These are phyloP conservation scores for Drosophila erecta DNA, from an alignment of 1,140 invertebrate genomes.

Conservation along the genomic window DNA sequence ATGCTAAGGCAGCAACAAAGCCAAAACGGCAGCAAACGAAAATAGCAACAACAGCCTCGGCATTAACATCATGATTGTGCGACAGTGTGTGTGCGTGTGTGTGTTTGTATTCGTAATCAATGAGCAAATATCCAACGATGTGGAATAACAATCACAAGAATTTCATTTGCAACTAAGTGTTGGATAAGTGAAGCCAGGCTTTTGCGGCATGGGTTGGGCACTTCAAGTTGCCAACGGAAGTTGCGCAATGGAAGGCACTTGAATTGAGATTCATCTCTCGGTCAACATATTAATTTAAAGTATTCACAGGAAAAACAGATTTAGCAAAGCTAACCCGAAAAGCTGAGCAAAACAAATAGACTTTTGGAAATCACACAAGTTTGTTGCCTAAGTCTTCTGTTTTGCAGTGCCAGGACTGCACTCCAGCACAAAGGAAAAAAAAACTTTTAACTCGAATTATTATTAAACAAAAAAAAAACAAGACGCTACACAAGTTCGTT, in stretches of 20 bases:
- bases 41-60: slow-evolving; percentile 22
- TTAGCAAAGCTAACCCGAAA: no score
- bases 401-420: neutral
- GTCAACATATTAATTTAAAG: no score
- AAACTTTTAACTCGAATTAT: neutral
- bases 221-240: slow-evolving; percentile 8
- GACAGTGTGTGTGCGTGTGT: slow-evolving; percentile 8
- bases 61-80: slow-evolving; percentile 34
- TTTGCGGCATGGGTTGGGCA: slow-evolving; percentile 1
- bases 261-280: neutral
- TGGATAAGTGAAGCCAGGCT: slow-evolving; percentile 1
- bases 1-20: slow-evolving; percentile 18
- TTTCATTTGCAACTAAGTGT: slow-evolving; percentile 31
- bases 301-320: no score
- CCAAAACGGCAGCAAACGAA: slow-evolving; percentile 16
- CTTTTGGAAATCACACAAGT: slow-evolving; percentile 39
- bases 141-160: slow-evolving; percentile 51
- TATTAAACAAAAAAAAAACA: neutral
- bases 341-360: no score
- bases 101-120: slow-evolving; percentile 37
- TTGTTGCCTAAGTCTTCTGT: slow-evolving; percentile 80
- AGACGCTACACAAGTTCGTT: slow-evolving; percentile 48
- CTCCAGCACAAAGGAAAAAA: neutral
- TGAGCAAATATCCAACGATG: slow-evolving; percentile 46
- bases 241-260: slow-evolving; percentile 8